Base-by-base conservation (phyloP, 2,797 vertebrate species). In the Hirundo rustica region DNA sequence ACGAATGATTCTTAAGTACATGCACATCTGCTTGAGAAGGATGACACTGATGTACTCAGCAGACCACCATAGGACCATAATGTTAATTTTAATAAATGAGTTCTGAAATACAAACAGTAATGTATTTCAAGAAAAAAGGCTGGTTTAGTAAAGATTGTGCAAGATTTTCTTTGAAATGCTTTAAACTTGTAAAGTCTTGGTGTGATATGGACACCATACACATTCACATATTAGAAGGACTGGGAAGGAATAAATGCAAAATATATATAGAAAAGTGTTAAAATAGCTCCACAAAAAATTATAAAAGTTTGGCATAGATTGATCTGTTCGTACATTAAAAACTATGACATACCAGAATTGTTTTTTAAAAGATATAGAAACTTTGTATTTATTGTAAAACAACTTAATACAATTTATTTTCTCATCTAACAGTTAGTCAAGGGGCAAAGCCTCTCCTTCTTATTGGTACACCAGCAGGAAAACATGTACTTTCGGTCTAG, bases 21-120 rank as follows among this genome's bases (percentile, higher is more conserved):
- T 82, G 50, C 20, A 93, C n/a, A 38, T 50, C 64, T 77, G 20
- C 87, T 95, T 94, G 78, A 95, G 72, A 77, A 85, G 55, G 88
- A 93, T 68, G 51, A 87, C 70, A 85, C 32, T 95, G 90, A 79
- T 92, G 73, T 88, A 93, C 53, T 74, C 36, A 54, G 53, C 13
- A 55, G 62, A 78, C 8, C 11, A 54, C 13, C 32, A 62, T 23
- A 62, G 18, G 16, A 42, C 16, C 15, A 83, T 78, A 65, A 62
- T 82, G 88, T 78, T 78, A 36, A 79, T 97, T 96, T 96, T 71
- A 90, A 62, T 85, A 92, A 83, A 74, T 92, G 70, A 6, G 29
- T 34, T 94, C 78, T 97, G 89, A 96, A 94, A 96, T 95, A 89
- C 36, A 81, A 93, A 85, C 50, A 70, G n/a, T 83, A 92, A 76